A percentile compares a stretch with the other conserved stretches of the same genome.
Conservation (phyloP, 1,140 invertebrate genomes). For the Drosophila ogumai region DNA sequence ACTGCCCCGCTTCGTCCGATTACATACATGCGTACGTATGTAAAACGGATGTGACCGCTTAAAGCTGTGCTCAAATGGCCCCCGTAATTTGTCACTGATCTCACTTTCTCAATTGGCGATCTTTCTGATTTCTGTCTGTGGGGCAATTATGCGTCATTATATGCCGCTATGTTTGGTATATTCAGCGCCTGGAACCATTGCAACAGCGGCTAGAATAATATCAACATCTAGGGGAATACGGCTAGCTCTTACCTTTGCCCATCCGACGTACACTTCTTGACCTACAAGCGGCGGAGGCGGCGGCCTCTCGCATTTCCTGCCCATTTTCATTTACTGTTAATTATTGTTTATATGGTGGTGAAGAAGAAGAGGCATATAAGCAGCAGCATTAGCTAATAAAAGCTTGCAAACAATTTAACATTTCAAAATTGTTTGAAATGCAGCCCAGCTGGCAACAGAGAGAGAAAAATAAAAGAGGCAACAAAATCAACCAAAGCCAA, state of each 20-base stretch:
- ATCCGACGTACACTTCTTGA: conserved; percentile 60
- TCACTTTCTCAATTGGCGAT: conserved; percentile 47
- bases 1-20: background rate
- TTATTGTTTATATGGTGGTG: conserved; percentile 57
- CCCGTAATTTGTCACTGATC: conserved; percentile 65
- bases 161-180: conserved; percentile 15
- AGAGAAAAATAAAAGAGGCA: conserved; percentile 2
- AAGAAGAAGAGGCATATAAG: conserved; percentile 9
- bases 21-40: background rate
- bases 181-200: conserved; percentile 29
- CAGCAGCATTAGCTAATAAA: conserved; percentile 69
- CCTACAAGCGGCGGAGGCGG: conserved; percentile 56
- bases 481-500: conserved; percentile 22
- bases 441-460: conserved; percentile 54
- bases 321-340: conserved; percentile 70
- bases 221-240: conserved; percentile 6
- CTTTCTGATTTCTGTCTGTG: conserved; percentile 31
- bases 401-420: conserved; percentile 66
- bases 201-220: conserved; percentile 37
- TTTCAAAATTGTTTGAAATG: conserved; percentile 67
- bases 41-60: conserved; percentile 66
- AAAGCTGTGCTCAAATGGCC: conserved; percentile 57
- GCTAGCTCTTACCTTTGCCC: conserved; percentile 11
- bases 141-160: conserved; percentile 52
- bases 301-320: conserved; percentile 52